Base-by-base conservation (phyloP, 2,888 invertebrate species). In the Caenorhabditis angaria region DNA sequence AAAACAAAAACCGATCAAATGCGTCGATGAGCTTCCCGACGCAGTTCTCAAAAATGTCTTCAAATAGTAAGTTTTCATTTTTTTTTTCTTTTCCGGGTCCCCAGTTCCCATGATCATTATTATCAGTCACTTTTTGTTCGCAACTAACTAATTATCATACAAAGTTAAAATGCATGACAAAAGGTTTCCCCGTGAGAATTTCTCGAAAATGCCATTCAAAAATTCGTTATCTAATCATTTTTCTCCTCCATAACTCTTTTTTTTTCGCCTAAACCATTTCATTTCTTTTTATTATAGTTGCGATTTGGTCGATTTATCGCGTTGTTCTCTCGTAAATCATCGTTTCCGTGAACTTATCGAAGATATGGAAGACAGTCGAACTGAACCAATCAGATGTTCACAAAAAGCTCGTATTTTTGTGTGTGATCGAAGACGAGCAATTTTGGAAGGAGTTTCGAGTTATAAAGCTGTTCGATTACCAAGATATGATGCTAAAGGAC, bases 381-480 rank as follows among this genome's bases (percentile, higher is more conserved):
- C 51, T 0, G 53, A 57, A 20, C 61, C 61, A 3, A 48, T 69
- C 1, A 53, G 68, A 14, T 63, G 59, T n/a, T 50, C 56, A 8
- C 58, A 66, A 29, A 63, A 59, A 28, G 69, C 74, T 12, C 59
- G 58, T 18, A 69, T 74, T 32, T 74, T 74, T 61, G 68, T 74
- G 25, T 69, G 69, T 24, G 69, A 74, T 47, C 50, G 74, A 32
- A 24, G 69, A 56, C 55, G 61, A 50, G 73, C 73, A 5, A 73
- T 73, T 59, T 59, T 73, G 27, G 73, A 73, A 60, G 65, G 68
- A 54, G 27, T 51, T 6, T 20, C 24, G 22, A 24, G 22, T 3
- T 20, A 51, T 24, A 24, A 24, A n/a, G 24, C 27, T 2, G 18
- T 18, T 5, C 6, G 54, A 27, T n/a, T 50, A 18, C 50, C 50